Conservation (phyloP, 2,797 vertebrate genomes). For the Sebastes itinus region DNA sequence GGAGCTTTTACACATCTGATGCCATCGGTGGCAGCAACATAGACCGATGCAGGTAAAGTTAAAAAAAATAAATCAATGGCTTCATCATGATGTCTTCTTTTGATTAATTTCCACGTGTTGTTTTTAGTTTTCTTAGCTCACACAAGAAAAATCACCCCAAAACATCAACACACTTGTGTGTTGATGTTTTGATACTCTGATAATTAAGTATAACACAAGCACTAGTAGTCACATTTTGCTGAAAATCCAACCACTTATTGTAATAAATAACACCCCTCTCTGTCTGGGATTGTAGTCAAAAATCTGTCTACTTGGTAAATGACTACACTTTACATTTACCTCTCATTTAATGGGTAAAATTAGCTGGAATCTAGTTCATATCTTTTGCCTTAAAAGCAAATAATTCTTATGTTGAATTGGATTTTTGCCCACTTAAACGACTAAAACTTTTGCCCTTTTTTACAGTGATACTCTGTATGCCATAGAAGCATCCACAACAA, state of each 20-base stretch:
- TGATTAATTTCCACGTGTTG: background rate
- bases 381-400: slow-evolving; percentile 9
- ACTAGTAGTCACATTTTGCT: background rate
- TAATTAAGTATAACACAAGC: background rate
- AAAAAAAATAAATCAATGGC: background rate
- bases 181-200: background rate
- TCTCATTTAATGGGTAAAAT: background rate
- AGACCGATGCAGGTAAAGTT: slow-evolving; percentile 86
- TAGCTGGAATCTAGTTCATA: background rate
- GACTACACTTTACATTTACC: background rate
- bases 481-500: slow-evolving; percentile 16
- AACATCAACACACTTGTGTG: background rate
- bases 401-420: background rate
- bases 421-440: background rate
- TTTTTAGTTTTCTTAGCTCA: background rate
- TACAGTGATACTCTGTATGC: slow-evolving; percentile 33
- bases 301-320: slow-evolving; percentile 24
- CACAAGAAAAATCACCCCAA: background rate
- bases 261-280: background rate
- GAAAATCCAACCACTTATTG: background rate
- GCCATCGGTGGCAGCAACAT: slow-evolving; percentile 82
- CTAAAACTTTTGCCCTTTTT: slow-evolving; percentile 19
- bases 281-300: slow-evolving; percentile 1
- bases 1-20: slow-evolving; percentile 79
- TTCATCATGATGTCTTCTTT: background rate